Percentiles rank a stretch among this genome's conserved stretches.
Evolutionary conservation across 2,888 invertebrate genomes (phyloP).

Genomic region (Eupithecia inturbata): DNA sequence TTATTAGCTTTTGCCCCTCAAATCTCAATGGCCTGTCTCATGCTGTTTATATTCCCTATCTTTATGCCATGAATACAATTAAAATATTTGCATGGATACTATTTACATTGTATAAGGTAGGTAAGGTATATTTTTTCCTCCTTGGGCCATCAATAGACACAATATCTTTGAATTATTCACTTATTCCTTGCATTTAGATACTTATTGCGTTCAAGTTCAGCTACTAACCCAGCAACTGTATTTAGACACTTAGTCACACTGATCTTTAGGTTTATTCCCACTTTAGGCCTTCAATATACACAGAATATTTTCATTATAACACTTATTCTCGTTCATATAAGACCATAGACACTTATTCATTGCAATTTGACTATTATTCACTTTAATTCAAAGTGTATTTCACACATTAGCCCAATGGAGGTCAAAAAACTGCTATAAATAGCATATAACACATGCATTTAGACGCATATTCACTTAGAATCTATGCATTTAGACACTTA

Average conservation of each 20-base stretch:
- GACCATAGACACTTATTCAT: not conserved
- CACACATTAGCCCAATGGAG: not conserved
- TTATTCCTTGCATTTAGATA: not conserved
- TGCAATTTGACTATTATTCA: not conserved
- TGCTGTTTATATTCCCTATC: not conserved
- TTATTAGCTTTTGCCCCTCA: not conserved
- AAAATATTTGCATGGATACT: not conserved
- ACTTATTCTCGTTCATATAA: not conserved
- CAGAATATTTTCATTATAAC: not conserved
- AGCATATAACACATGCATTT: conserved; percentile 92
- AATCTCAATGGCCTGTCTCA: not conserved
- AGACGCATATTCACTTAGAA: conserved; percentile 84
- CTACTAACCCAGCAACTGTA: too few relatives aligned
- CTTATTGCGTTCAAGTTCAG: not conserved
- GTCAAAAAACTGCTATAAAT: not conserved
- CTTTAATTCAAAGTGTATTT: not conserved
- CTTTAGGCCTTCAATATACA: not conserved
- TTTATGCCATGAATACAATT: not conserved
- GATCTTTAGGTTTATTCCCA: not conserved
- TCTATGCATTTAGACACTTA: not conserved
- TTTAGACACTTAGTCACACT: not conserved
- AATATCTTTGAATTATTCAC: not conserved
- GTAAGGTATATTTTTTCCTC: too few relatives aligned
- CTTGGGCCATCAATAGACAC: not conserved
- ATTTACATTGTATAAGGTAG: not conserved